These are phyloP conservation scores for Eucriotettix oculatus DNA, from an alignment of 2,888 invertebrate species.

Conservation along the genomic window DNA sequence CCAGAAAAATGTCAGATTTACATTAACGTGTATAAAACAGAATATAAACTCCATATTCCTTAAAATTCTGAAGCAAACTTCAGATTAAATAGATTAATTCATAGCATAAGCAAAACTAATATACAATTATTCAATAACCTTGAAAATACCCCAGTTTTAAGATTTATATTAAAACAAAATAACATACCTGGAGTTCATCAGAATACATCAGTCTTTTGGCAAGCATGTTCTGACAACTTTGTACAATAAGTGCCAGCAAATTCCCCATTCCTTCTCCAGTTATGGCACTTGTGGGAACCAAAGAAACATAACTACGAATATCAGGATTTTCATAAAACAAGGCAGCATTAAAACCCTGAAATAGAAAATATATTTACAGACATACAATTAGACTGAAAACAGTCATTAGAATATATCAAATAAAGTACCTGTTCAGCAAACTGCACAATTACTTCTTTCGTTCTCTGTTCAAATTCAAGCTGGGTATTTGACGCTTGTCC, in stretches of 20 bases:
- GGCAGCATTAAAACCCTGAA: constrained; percentile 80
- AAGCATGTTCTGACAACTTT: constrained; percentile 78
- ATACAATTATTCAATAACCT: no score
- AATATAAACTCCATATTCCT: no score
- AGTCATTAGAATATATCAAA: neutral
- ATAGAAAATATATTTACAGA: neutral
- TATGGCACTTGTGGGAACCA: constrained; percentile 95
- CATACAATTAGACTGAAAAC: neutral
- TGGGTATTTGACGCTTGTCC: constrained; percentile 76
- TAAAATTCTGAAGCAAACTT: no score
- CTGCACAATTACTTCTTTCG: constrained; percentile 74
- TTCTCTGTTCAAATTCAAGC: constrained; percentile 81
- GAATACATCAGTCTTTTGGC: constrained; percentile 82
- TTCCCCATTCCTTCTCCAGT: constrained; percentile 99
- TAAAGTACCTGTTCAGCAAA: constrained; percentile 71
- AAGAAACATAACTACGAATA: constrained; percentile 76
- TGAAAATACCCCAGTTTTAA: neutral
- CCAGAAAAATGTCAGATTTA: no score
- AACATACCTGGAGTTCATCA: constrained; percentile 78
- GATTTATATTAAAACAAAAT: constrained; percentile 42
- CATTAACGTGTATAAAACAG: no score
- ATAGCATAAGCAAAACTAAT: no score
- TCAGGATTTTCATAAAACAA: constrained; percentile 94
- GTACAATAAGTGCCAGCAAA: constrained; percentile 80
- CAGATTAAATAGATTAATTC: no score